These are phyloP conservation scores for Orchestes rusci DNA, from an alignment of 2,888 invertebrate species.

Conservation along the genomic window DNA sequence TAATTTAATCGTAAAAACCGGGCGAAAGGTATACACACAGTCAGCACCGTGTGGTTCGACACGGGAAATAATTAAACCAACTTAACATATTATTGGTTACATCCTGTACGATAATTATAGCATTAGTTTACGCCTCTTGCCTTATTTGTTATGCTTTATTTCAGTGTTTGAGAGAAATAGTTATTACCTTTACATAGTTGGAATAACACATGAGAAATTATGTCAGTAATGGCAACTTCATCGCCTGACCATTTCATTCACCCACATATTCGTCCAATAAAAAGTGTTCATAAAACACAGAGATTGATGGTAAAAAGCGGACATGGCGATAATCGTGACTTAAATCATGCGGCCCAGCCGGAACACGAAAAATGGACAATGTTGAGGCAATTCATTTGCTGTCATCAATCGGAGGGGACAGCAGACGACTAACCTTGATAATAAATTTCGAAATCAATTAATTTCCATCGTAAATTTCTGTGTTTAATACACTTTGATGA, in stretches of 20 bases:
- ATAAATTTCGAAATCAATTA: conserved; percentile 25
- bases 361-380: conserved; percentile 23
- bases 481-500: no score
- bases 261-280: no score
- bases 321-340: conserved; percentile 20
- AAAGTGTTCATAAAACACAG: no score
- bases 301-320: conserved; percentile 17
- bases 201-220: no score
- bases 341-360: conserved; percentile 17
- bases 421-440: conserved; percentile 21
- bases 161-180: no score
- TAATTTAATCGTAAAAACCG: conserved; percentile 23
- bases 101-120: conserved; percentile 28
- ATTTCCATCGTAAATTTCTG: conserved; percentile 24
- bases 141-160: no score
- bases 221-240: no score
- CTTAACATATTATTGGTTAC: conserved; percentile 33
- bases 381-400: conserved; percentile 22
- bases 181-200: no score
- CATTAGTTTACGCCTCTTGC: conserved; percentile 15
- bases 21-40: conserved; percentile 19
- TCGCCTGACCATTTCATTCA: no score
- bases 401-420: conserved; percentile 22
- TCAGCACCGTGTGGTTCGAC: conserved; percentile 23
- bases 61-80: conserved; percentile 34